Conservation (phyloP, 1,140 invertebrate species). For the Atta texana region DNA sequence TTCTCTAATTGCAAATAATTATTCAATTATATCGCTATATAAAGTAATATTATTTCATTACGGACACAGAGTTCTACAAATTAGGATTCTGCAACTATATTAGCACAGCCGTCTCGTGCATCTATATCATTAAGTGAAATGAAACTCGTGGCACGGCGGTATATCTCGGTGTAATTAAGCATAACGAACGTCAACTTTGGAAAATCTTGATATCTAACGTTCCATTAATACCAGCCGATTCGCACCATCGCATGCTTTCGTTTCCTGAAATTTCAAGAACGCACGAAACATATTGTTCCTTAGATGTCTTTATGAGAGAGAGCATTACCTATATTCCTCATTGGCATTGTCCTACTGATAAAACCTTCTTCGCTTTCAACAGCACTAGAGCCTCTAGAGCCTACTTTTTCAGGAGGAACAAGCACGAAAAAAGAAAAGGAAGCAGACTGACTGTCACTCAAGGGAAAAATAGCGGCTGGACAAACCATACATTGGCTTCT, state of each 20-base stretch:
- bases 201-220: slow-evolving; percentile 73
- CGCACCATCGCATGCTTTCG: slow-evolving; percentile 49
- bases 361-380: slow-evolving; percentile 50
- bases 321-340: slow-evolving; percentile 35
- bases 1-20: slow-evolving; percentile 19
- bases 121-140: slow-evolving; percentile 63
- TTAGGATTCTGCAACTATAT: slow-evolving; percentile 55
- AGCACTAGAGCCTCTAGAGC: slow-evolving; percentile 34
- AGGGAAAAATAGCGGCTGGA: slow-evolving; percentile 13
- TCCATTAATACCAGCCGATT: slow-evolving; percentile 66
- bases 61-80: slow-evolving; percentile 10
- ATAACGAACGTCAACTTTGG: slow-evolving; percentile 58
- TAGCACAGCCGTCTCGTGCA: slow-evolving; percentile 49
- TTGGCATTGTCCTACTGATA: slow-evolving; percentile 48
- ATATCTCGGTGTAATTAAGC: slow-evolving; percentile 63
- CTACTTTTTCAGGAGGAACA: slow-evolving; percentile 4
- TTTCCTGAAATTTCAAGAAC: slow-evolving; percentile 49
- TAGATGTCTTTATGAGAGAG: slow-evolving; percentile 45
- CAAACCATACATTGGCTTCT: not conserved
- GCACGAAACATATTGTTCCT: slow-evolving; percentile 58
- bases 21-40: slow-evolving; percentile 23
- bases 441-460: not conserved
- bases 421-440: not conserved
- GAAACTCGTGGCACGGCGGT: slow-evolving; percentile 25
- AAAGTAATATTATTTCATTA: slow-evolving; percentile 48